Base-by-base conservation (phyloP, 2,113 vertebrate genomes). In the Ophthalmolycus amberensis region DNA sequence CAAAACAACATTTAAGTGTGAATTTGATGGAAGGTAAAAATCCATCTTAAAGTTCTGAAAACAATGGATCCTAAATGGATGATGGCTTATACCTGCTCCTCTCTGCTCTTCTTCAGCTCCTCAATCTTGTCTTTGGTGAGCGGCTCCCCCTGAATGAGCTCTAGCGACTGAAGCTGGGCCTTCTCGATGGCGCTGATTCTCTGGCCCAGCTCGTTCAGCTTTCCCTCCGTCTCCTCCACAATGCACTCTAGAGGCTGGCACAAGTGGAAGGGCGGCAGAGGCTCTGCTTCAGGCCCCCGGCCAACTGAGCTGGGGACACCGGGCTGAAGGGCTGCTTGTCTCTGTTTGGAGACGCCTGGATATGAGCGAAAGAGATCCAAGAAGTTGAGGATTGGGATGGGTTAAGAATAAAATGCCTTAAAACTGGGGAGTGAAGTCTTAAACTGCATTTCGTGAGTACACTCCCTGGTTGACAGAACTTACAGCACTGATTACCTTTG, bases 41-140 rank as follows among this genome's bases (percentile, higher is more conserved):
- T 50, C 34, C 14, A 73, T 16, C 42, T 16, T 15, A 65, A 42
- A 74, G 37, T 20, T 18, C 3, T 48, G 20, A 40, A 46, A 68
- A 58, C 12, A 66, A 29, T n/a, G 6, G 32, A 32, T 42, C 18
- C 15, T 44, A 59, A 62, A 20, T 29, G 32, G 48, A 40, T 54
- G 77, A 74, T 37, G 27, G 20, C 65, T 60, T 60, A 34, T 90
- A 94, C 94, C 97, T 99, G 98, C 91, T 99, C 98, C 95, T 99
- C 98, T 90, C 98, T 93, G 95, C 98, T 99, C 95, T 99, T 99
- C 96, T 99, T 99, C 88, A 99, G 95, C 96, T 99, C 98, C 96
- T 99, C 98, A 88, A 99, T 99, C 93, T 99, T 99, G 97, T 99
- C 98, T 96, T 99, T 99, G 97, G 99, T 99, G 95, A 99, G 96